These are phyloP conservation scores for Drosophila arizonae DNA, from an alignment of 1,140 invertebrate species.

Conservation along the genomic window DNA sequence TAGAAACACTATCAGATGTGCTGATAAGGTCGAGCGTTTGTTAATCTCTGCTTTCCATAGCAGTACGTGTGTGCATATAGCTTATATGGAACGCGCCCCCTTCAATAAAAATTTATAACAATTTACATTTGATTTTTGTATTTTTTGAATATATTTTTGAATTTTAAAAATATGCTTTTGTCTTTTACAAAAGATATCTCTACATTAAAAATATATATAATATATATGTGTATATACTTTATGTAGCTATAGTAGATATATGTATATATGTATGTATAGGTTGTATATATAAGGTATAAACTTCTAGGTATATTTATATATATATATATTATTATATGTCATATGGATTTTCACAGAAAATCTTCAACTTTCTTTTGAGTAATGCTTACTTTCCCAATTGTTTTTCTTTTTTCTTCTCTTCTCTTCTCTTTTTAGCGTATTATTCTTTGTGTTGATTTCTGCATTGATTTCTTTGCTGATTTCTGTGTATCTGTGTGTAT, in stretches of 20 bases:
- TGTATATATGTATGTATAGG: conserved; percentile 60
- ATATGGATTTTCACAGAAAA: conserved; percentile 82
- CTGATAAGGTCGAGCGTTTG: conserved; percentile 5
- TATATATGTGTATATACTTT: conserved; percentile 60
- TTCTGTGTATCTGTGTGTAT: conserved; percentile 32
- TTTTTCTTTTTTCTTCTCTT: conserved; percentile 36
- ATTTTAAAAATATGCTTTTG: conserved; percentile 80
- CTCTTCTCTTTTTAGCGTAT: conserved; percentile 15
- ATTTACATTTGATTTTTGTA: conserved; percentile 18
- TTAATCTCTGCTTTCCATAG: neutral
- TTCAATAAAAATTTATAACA: neutral
- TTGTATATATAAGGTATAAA: conserved; percentile 75
- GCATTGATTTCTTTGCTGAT: conserved; percentile 23
- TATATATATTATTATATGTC: conserved; percentile 72
- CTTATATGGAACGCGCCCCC: conserved; percentile 5
- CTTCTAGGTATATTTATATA: conserved; percentile 67
- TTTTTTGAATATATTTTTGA: conserved; percentile 63
- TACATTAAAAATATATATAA: conserved; percentile 77
- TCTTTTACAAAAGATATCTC: conserved; percentile 81
- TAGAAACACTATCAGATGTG: neutral
- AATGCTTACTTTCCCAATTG: conserved; percentile 75
- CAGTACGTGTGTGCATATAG: neutral
- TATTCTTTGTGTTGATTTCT: conserved; percentile 40
- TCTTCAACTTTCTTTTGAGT: conserved; percentile 75
- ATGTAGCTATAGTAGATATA: conserved; percentile 63